Conservation (phyloP, 2,888 invertebrate genomes). For the Oithona nana region DNA sequence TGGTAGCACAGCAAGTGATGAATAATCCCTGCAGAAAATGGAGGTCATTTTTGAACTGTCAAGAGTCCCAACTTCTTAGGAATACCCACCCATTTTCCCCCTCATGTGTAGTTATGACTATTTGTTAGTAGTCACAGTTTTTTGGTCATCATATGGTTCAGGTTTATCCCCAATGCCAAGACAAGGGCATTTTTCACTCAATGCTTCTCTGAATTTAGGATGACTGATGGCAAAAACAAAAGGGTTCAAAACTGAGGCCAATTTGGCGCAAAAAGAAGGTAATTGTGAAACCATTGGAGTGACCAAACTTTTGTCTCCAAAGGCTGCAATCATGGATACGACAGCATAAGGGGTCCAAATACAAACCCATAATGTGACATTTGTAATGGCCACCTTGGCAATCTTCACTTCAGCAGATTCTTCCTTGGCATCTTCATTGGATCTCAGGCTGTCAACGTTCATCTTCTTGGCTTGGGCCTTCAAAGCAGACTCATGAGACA, state of each 20-base stretch:
- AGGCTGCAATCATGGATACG: conserved; percentile 23
- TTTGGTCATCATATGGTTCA: no score
- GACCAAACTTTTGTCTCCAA: conserved; percentile 21
- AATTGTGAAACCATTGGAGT: conserved; percentile 21
- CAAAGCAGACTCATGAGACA: conserved; percentile 66
- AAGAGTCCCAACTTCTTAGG: no score
- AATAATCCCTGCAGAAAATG: no score
- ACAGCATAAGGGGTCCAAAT: conserved; percentile 26
- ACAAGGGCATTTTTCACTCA: conserved; percentile 1
- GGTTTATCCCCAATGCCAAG: neutral
- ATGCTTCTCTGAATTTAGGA: conserved; percentile 21
- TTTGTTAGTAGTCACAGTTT: no score
- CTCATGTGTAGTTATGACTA: no score
- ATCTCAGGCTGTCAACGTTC: conserved; percentile 71
- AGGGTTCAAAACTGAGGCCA: conserved; percentile 27
- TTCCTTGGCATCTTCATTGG: conserved; percentile 25
- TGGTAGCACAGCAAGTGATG: no score
- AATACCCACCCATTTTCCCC: no score
- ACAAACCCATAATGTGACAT: conserved; percentile 22
- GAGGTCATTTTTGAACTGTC: no score
- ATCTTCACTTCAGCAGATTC: conserved; percentile 21
- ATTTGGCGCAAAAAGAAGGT: conserved; percentile 30
- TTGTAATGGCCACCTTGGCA: conserved; percentile 21
- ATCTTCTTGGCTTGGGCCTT: conserved; percentile 80
- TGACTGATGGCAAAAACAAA: conserved; percentile 24